Percentiles rank a stretch among this genome's conserved stretches.
Evolutionary conservation across 2,113 vertebrate genomes (phyloP).

Genomic region (Myiozetetes cayanensis): DNA sequence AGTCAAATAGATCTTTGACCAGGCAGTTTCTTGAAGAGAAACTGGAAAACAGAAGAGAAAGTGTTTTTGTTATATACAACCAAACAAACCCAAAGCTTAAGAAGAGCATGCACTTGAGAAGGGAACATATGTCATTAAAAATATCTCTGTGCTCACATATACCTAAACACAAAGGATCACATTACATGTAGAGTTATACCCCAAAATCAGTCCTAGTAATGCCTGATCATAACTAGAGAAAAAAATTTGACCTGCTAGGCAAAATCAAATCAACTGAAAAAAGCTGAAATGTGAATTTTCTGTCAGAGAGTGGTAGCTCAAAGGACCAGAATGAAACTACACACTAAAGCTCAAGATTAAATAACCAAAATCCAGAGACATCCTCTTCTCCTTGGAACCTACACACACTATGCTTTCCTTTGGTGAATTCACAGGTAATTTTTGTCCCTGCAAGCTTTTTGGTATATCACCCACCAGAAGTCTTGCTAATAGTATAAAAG

Average conservation of each 20-base stretch:
- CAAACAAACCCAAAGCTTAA: neutral
- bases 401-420: neutral
- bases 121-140: neutral
- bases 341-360: neutral
- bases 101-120: neutral
- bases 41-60: constrained; percentile 28
- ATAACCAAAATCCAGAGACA: neutral
- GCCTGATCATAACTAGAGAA: neutral
- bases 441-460: neutral
- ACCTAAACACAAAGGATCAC: neutral
- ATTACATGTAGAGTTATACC: neutral
- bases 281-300: neutral
- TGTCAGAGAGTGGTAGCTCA: neutral
- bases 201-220: neutral
- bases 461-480: neutral
- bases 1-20: neutral
- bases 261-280: neutral
- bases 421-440: neutral
- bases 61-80: neutral
- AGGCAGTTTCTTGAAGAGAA: constrained; percentile 9
- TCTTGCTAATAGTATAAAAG: neutral
- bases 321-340: neutral
- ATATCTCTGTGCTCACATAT: neutral
- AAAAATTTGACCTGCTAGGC: neutral
- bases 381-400: neutral